Base-by-base conservation (phyloP, 2,113 vertebrate species). In the Notothenia coriiceps region DNA sequence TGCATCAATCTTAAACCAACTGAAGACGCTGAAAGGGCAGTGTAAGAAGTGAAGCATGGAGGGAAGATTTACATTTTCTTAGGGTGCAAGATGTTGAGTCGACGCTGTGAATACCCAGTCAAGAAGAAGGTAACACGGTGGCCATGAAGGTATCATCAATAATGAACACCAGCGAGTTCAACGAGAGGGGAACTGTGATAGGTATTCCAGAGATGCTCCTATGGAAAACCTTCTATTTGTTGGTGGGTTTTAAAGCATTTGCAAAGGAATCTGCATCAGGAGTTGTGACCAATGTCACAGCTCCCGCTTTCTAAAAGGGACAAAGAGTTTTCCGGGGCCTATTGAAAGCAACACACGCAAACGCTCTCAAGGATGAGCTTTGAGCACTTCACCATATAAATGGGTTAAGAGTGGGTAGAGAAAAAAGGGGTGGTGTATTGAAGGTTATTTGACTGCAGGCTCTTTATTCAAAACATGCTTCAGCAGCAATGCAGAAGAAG, bases 61-160 rank as follows among this genome's bases (percentile, higher is more conserved):
- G 70, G 47, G 9, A 64, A 51, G 51, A 59, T 75, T 17, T 66
- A 33, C 33, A 6, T 68, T 83, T 85, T 49, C 67, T 74, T 70
- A 20, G 44, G 62, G 62, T 67, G 50, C 44, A 6, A 47, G 47
- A 57, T 70, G 67, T 15, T 80, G 71, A 71, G 18, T 80, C 69
- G 43, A 74, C 18, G 7, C 60, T 35, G 44, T 33, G 73, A 68
- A 40, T 60, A 57, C 59, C 52, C 44, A 55, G 67, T 51, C n/a
- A 61, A 80, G 79, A 76, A 69, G 68, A 73, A 60, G 52, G 68
- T 56, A 74, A 43, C 78, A 33, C 11, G 60, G 57, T 20, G 44
- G 52, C 65, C 74, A 66, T 67, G 74, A 77, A 77, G 63, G 52
- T 44, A 74, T 91, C 86, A 92, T 93, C 76, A 92, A 94, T 92